A percentile compares a stretch with the other conserved stretches of the same genome.
Evolutionary conservation across 2,888 invertebrate species (phyloP).

Genomic region (Tortricodes alternella): DNA sequence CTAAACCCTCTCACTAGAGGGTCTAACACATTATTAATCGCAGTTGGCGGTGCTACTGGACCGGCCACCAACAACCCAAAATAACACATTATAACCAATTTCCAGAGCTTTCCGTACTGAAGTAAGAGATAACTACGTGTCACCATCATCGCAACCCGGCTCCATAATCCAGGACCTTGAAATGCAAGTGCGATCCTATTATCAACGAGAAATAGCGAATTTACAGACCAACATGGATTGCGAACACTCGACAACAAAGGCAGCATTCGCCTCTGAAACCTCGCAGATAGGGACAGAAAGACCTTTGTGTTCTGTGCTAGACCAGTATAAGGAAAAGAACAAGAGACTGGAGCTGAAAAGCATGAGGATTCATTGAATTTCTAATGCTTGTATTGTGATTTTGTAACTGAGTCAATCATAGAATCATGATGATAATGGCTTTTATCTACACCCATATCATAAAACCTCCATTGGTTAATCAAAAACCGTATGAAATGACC

Average conservation of each 20-base stretch:
- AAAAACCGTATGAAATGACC: too few species aligned
- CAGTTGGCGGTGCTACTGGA: too few species aligned
- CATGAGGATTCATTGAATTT: slow-evolving; percentile 14
- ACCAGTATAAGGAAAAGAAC: slow-evolving; percentile 58
- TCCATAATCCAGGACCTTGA: slow-evolving; percentile 55
- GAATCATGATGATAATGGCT: too few species aligned
- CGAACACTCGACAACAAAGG: slow-evolving; percentile 45
- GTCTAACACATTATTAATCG: too few species aligned
- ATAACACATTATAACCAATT: slow-evolving; percentile 24
- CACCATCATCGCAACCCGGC: slow-evolving; percentile 44
- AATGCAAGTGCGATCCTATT: slow-evolving; percentile 53
- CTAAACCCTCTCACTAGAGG: too few species aligned
- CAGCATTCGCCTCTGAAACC: slow-evolving; percentile 54
- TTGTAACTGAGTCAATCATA: too few species aligned
- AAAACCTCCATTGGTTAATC: too few species aligned
- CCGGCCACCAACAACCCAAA: too few species aligned
- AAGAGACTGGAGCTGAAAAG: slow-evolving; percentile 44
- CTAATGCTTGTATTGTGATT: not conserved
- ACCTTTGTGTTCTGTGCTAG: slow-evolving; percentile 57
- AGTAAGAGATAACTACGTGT: slow-evolving; percentile 59
- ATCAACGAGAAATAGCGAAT: slow-evolving; percentile 45
- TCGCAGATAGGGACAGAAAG: slow-evolving; percentile 54
- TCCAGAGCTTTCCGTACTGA: slow-evolving; percentile 69
- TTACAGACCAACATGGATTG: slow-evolving; percentile 47
- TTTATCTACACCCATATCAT: too few species aligned